Conservation (phyloP, 2,888 invertebrate species). For the Eurytoma californica region DNA sequence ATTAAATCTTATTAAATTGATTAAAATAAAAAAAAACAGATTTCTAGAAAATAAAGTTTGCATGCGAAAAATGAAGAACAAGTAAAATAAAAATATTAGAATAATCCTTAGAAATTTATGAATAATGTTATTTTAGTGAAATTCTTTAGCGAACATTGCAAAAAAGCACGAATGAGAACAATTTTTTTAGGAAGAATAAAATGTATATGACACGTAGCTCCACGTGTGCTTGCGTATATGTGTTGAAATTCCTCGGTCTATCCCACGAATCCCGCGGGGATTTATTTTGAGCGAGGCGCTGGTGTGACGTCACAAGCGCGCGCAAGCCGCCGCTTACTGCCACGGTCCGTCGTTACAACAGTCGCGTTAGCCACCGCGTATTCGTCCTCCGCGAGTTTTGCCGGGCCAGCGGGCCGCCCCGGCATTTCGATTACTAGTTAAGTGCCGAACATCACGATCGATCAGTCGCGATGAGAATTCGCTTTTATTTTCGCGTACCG, state of each 20-base stretch:
- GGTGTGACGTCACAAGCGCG: slow-evolving; percentile 66
- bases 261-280: slow-evolving; percentile 67
- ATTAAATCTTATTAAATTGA: too few species aligned
- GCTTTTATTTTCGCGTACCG: not conserved
- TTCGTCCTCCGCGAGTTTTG: slow-evolving; percentile 11
- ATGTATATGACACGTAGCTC: slow-evolving; percentile 66
- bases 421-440: slow-evolving; percentile 59
- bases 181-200: slow-evolving; percentile 30
- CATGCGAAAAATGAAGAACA: too few species aligned
- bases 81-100: too few species aligned
- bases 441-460: slow-evolving; percentile 50
- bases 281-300: slow-evolving; percentile 70
- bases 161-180: too few species aligned
- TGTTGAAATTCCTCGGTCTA: slow-evolving; percentile 57
- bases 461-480: slow-evolving; percentile 4
- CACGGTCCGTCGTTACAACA: slow-evolving; percentile 14
- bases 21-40: too few species aligned
- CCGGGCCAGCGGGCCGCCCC: not conserved
- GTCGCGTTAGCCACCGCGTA: slow-evolving; percentile 1
- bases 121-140: too few species aligned
- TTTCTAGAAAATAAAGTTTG: too few species aligned
- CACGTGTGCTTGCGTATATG: slow-evolving; percentile 61
- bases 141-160: too few species aligned
- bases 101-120: too few species aligned
- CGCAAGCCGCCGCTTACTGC: slow-evolving; percentile 13